Conservation (phyloP, 2,888 invertebrate genomes). For the Tribolium freemani region DNA sequence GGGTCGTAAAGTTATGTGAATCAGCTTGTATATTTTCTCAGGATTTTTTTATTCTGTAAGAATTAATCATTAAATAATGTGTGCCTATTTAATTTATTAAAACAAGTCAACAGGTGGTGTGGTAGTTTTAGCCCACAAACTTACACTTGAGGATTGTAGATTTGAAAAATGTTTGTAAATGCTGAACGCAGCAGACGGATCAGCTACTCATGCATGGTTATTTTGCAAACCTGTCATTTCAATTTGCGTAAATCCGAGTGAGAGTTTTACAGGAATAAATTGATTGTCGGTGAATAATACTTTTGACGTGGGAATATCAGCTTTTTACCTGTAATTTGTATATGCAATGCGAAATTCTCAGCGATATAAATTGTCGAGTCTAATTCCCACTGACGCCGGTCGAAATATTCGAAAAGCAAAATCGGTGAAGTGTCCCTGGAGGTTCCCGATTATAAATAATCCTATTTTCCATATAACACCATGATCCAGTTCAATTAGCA, state of each 20-base stretch:
- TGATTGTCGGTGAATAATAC: neutral
- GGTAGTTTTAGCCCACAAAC: too few species aligned
- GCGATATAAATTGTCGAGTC: constrained; percentile 15
- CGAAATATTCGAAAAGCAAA: constrained; percentile 34
- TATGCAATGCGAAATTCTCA: neutral
- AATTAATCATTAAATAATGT: too few species aligned
- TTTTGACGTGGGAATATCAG: neutral
- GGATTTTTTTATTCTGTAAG: too few species aligned
- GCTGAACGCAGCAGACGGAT: too few species aligned
- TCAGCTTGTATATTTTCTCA: too few species aligned
- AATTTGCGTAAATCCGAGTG: neutral
- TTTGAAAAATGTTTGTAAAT: too few species aligned
- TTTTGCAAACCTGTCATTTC: neutral
- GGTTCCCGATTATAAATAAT: constrained; percentile 52
- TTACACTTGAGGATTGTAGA: too few species aligned
- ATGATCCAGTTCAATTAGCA: constrained; percentile 62
- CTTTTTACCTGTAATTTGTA: neutral
- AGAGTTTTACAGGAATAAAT: neutral
- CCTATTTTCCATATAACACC: constrained; percentile 53
- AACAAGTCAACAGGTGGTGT: too few species aligned
- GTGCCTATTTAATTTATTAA: too few species aligned
- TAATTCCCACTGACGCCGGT: constrained; percentile 18
- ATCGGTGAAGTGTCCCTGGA: constrained; percentile 41
- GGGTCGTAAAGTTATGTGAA: too few species aligned
- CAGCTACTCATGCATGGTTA: neutral